Evolutionary conservation across 2,888 invertebrate genomes (phyloP).

Genomic region (Chrysolina oricalcia): DNA sequence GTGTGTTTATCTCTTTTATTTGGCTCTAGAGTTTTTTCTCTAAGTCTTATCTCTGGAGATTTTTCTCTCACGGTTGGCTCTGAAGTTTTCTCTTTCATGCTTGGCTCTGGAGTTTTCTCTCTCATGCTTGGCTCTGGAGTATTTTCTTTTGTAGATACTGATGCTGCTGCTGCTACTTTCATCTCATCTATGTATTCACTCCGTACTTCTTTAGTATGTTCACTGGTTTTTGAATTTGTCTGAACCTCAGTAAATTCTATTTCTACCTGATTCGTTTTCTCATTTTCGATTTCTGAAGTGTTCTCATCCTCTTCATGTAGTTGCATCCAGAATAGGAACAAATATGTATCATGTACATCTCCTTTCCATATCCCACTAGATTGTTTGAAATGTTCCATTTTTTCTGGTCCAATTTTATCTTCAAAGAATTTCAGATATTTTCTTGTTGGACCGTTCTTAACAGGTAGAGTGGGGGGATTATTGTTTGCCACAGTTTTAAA

Average conservation of each 20-base stretch:
- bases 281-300: not conserved
- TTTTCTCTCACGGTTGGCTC: too few relatives aligned
- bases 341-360: not conserved
- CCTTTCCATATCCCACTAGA: not conserved
- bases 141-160: too few relatives aligned
- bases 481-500: conserved; percentile 13
- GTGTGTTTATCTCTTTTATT: not conserved
- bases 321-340: not conserved
- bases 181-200: not conserved
- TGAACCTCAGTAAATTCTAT: not conserved
- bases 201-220: not conserved
- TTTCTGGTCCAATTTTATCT: not conserved
- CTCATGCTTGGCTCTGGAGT: too few relatives aligned
- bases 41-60: too few relatives aligned
- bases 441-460: not conserved
- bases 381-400: not conserved
- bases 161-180: not conserved
- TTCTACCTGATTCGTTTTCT: not conserved
- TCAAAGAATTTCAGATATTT: not conserved
- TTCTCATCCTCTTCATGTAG: not conserved
- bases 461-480: not conserved
- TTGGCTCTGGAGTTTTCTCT: too few relatives aligned
- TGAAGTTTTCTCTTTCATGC: too few relatives aligned
- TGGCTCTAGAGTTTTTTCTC: too few relatives aligned
- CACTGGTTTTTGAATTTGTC: not conserved